Percentiles rank a stretch among this genome's conserved stretches.
These are phyloP conservation scores for Nebria ingens DNA, from an alignment of 1,140 invertebrate species.

Conservation along the genomic window DNA sequence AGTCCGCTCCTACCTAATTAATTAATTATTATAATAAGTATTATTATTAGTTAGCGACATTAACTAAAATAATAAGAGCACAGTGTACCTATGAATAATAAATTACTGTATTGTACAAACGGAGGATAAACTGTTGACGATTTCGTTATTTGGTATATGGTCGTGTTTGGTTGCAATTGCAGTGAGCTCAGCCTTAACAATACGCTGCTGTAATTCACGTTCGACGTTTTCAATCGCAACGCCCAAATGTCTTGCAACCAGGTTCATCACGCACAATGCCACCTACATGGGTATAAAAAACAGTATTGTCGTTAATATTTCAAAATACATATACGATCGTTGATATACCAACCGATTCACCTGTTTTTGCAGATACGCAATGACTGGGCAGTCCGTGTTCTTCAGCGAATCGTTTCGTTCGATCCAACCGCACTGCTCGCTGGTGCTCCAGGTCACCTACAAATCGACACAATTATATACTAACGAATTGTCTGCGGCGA, in stretches of 20 bases:
- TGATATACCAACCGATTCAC: conserved; percentile 83
- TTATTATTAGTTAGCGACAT: too few species aligned
- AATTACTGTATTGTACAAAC: too few species aligned
- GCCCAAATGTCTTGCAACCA: conserved; percentile 25
- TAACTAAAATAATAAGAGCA: too few species aligned
- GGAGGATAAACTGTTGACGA: too few species aligned
- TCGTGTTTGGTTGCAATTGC: too few species aligned
- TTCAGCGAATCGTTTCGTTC: conserved; percentile 64
- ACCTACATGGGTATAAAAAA: background rate
- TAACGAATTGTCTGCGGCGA: too few species aligned
- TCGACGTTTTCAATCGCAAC: conserved; percentile 21
- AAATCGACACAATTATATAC: conserved; percentile 21
- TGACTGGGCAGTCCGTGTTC: conserved; percentile 63
- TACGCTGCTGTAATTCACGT: conserved; percentile 22
- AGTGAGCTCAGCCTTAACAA: conserved; percentile 21
- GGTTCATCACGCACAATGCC: conserved; percentile 19
- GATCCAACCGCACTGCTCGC: conserved; percentile 66
- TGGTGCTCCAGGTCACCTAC: conserved; percentile 76
- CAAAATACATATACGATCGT: conserved; percentile 25
- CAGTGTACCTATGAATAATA: too few species aligned
- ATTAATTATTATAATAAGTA: too few species aligned
- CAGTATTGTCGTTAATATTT: background rate
- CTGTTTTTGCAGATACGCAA: conserved; percentile 78
- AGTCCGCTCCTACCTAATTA: too few species aligned
- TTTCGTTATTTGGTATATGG: too few species aligned